Evolutionary conservation across 2,888 invertebrate species (phyloP).

Genomic region (Urechis unicinctus): DNA sequence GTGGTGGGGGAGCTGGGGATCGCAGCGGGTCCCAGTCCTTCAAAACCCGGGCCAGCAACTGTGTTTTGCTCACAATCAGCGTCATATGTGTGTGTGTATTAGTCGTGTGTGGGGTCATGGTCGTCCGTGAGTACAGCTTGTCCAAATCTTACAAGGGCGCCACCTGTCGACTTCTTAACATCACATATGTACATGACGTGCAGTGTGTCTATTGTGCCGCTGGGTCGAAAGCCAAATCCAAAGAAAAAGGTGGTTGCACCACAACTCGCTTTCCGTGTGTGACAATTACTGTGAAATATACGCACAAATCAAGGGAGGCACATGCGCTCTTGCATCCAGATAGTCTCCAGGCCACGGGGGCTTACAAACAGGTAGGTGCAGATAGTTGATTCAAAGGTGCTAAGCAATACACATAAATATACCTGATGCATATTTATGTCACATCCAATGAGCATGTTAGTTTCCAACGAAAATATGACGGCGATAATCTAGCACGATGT

Average conservation of each 20-base stretch:
- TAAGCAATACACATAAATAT: too few species aligned
- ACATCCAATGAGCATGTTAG: too few species aligned
- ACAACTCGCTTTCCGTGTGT: conserved; percentile 20
- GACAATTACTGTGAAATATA: conserved; percentile 17
- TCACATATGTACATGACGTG: conserved; percentile 12
- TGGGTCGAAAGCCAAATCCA: conserved; percentile 15
- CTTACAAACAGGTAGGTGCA: conserved; percentile 16
- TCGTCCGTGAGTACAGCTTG: conserved; percentile 24
- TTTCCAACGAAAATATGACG: too few species aligned
- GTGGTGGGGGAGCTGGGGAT: background rate
- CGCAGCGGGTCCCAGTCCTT: background rate
- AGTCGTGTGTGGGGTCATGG: conserved; percentile 24
- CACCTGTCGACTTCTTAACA: conserved; percentile 13
- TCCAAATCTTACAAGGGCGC: conserved; percentile 18
- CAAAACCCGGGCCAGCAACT: conserved; percentile 19
- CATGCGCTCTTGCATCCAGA: conserved; percentile 19
- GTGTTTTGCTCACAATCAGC: conserved; percentile 22
- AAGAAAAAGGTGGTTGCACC: conserved; percentile 18
- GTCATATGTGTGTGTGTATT: conserved; percentile 22
- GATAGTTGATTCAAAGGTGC: too few species aligned
- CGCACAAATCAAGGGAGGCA: background rate
- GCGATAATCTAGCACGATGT: too few species aligned
- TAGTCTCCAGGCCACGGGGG: conserved; percentile 22
- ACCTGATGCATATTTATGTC: too few species aligned
- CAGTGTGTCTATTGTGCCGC: conserved; percentile 19